phyloP scores from a whole-genome alignment of 2,888 invertebrate genomes.

The Teleogryllus oceanicus region DNA sequence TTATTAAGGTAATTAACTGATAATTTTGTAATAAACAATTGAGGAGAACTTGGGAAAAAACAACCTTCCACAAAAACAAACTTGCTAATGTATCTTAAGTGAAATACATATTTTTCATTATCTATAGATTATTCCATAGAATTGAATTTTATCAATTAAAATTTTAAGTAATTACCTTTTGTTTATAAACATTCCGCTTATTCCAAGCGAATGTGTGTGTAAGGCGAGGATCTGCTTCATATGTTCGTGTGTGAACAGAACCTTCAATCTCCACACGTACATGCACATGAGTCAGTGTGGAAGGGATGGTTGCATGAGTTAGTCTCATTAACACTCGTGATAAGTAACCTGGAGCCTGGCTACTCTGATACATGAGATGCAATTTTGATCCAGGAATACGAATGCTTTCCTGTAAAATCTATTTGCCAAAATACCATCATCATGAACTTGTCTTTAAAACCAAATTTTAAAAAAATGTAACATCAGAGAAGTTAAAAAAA shows the following conservation, averaged over 20 bases:
- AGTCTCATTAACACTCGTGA: slow-evolving; percentile 89
- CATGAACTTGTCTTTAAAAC: not conserved
- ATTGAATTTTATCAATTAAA: not conserved
- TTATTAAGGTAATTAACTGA: too few species aligned
- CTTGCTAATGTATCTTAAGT: not conserved
- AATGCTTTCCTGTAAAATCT: slow-evolving; percentile 96
- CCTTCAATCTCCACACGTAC: slow-evolving; percentile 92
- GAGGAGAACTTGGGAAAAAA: too few species aligned
- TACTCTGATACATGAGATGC: slow-evolving; percentile 92
- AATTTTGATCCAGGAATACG: slow-evolving; percentile 90
- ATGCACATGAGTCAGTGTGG: slow-evolving; percentile 80
- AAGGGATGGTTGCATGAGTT: slow-evolving; percentile 75
- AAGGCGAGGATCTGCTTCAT: slow-evolving; percentile 93
- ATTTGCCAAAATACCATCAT: slow-evolving; percentile 41
- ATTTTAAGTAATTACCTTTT: slow-evolving; percentile 62
- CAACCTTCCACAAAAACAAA: not conserved
- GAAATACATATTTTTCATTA: not conserved
- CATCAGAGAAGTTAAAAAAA: not conserved
- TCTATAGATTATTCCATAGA: not conserved
- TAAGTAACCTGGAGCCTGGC: slow-evolving; percentile 89
- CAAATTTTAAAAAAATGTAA: not conserved
- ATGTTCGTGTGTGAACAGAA: slow-evolving; percentile 82
- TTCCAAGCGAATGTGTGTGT: slow-evolving; percentile 98
- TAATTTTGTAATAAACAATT: too few species aligned
- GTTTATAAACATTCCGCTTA: slow-evolving; percentile 94